Base-by-base conservation (phyloP, 2,113 vertebrate species). In the Toxostoma redivivum region DNA sequence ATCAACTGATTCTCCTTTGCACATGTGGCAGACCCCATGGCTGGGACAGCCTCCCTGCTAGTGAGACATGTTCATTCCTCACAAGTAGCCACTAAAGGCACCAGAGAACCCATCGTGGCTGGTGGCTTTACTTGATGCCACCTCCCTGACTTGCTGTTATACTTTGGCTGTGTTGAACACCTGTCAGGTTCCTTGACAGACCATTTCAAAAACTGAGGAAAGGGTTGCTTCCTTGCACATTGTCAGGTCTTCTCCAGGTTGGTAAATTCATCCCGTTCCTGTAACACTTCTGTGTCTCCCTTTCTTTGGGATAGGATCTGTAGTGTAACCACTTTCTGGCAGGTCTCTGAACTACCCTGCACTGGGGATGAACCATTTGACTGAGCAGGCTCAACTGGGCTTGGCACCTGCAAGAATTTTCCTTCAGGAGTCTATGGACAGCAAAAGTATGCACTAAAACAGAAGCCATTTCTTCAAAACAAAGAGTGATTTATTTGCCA, bases 391-490 rank as follows among this genome's bases (percentile, higher is more conserved):
- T 69, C 57, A 92, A 65, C 33, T 61, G 81, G 86, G 18, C 37
- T 92, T 92, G 86, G 80, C 37, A 86, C 23, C 57, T 56, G 38
- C 53, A 81, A 84, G 65, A 56, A 86, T 79, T 81, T 93, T 92
- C 81, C 72, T 90, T 51, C 1, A 11, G 40, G 60, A 91, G 31
- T 40, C 65, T 38, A 61, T 50, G 87, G 62, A 93, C 62, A 94
- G 84, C 54, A 92, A 91, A 4, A 77, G 30, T 1, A 25, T 88
- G 66, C 70, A 94, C 91, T 61, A 81, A 86, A 77, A 66, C 64
- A 96, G 69, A 92, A 90, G 85, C 27, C 1, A 6, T 40, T 93
- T 92, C 62, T 94, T 78, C 56, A 95, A 88, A 96, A 92, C 76
- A 78, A 78, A 93, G 56, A 33, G 42, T 67, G 60, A 90, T 71